Evolutionary conservation across 2,797 vertebrate species (phyloP).

Genomic region (Pelochelys cantorii): DNA sequence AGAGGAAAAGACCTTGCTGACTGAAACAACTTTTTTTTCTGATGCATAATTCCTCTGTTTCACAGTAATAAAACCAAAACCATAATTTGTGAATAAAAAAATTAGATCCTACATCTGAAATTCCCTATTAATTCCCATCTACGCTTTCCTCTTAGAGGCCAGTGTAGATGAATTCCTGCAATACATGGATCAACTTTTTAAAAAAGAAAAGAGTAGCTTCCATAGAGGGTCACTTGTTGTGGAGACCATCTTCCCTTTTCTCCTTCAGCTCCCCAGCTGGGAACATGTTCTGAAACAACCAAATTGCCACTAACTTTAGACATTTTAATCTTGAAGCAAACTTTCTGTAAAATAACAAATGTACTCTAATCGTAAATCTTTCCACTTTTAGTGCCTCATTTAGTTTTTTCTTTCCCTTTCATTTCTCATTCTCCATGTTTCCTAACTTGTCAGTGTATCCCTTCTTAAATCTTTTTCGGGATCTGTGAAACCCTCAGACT

Average conservation of each 20-base stretch:
- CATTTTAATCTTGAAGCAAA: slow-evolving; percentile 45
- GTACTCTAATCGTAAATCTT: slow-evolving; percentile 47
- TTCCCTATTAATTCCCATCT: neutral
- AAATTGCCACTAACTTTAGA: slow-evolving; percentile 18
- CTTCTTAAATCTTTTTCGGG: slow-evolving; percentile 1
- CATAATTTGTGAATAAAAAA: neutral
- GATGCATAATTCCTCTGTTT: neutral
- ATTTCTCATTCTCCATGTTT: neutral
- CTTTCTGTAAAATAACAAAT: slow-evolving; percentile 29
- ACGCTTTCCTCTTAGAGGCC: neutral
- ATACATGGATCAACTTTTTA: neutral
- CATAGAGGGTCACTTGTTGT: neutral
- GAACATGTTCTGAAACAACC: slow-evolving; percentile 27
- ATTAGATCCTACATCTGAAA: neutral
- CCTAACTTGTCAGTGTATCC: neutral
- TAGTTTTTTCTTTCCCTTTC: neutral
- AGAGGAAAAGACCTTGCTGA: neutral
- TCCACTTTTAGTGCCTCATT: slow-evolving; percentile 7
- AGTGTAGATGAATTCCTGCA: neutral
- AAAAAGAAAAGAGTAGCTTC: neutral
- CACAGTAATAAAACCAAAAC: neutral
- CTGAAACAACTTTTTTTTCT: neutral
- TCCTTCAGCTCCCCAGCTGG: slow-evolving; percentile 7
- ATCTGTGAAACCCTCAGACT: neutral
- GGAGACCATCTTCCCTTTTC: neutral